Evolutionary conservation across 2,113 vertebrate species (phyloP), one percentile per base, ranked within the genome.

Genomic region (Canis aureus): DNA sequence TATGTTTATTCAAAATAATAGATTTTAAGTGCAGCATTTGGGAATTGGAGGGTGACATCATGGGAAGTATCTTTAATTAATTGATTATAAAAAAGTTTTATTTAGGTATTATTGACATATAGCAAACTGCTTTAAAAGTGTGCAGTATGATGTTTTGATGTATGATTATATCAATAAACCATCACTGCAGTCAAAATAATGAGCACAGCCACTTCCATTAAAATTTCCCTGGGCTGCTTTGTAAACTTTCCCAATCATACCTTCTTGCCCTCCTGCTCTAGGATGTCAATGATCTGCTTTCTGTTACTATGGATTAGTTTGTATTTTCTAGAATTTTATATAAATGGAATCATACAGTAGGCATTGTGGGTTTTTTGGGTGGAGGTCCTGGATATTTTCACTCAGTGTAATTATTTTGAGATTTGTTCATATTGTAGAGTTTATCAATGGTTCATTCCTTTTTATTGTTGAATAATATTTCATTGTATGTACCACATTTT

Each of bases 381-480:
- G 32, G 7, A 16, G 51, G 19, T 57, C 67, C 49, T 71, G 49
- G 29, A 79, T 89, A 66, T 16, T 84, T 92, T 89, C 51, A 92
- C n/a, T 79, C 11, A 20, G 32, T 71, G 12, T 79, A 83, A 78
- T 71, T 97, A 83, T 78, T 88, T 92, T 94, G 55, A 35, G 51
- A 67, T 94, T 92, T 38, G 49, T 38, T 80, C 49, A 85, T 35
- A 29, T 19, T 71, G 2, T 32, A 89, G 64, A 51, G 9, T 79
- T 94, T 73, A 64, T 79, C 64, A 71, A 16, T 20, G 67, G 35
- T 66, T 76, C 13, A 86, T 62, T 90, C 27, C 1, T 73, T n/a
- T 92, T 84, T 79, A 11, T 55, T 88, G 79, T 29, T 94, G 35
- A 73, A 7, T 73, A n/a, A n/a, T 57, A 78, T 78, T 71, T 53